Evolutionary conservation across 2,797 vertebrate genomes (phyloP), one percentile per base, ranked within the genome.

Genomic region (Rhinoraja longicauda): DNA sequence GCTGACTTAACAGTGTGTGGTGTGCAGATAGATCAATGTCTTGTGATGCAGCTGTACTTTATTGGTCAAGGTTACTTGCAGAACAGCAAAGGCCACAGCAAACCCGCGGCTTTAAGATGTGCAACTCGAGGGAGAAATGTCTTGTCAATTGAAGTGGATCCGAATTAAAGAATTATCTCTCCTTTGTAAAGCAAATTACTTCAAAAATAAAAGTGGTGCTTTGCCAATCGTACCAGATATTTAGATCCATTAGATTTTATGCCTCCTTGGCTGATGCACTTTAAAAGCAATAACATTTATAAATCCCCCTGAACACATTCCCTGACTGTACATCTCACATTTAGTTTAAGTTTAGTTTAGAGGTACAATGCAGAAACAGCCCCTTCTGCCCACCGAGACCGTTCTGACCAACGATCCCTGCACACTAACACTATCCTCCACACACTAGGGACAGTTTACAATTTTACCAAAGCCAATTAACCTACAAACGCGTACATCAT

Each of bases 1-100:
- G 90, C 39, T 73, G 90, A 73, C 90, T 45, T 53, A 75, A 75
- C 67, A 57, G 12, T 29, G 90, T 88, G 84, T 67, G 84, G 32
- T 67, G 62, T 64, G 84, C 36, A 88, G 84, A 88, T 36, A 88
- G 84, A 67, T 88, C 84, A 62, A 88, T 67, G 84, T 67, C 84
- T 59, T 5, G 59, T 88, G 84, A 67, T 88, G n/a, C 62, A 67
- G n/a, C 67, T 12, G 70, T 8, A 53, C 67, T 29, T 39, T 91
- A 24, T 24, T 5, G 10, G 64, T 75, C 90, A 92, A 75, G 67
- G 64, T 92, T 57, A 75, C 67, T 62, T 70, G 32, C 21, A 53
- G 6, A 53, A 15, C 70, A 75, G 72, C 90, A 92, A 75, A 53
- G 72, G 67, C 90, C 12, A 1, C 13, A 17, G 64, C 90, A 53